Conservation (phyloP, 2,113 vertebrate genomes). For the Girardinichthys multiradiatus region DNA sequence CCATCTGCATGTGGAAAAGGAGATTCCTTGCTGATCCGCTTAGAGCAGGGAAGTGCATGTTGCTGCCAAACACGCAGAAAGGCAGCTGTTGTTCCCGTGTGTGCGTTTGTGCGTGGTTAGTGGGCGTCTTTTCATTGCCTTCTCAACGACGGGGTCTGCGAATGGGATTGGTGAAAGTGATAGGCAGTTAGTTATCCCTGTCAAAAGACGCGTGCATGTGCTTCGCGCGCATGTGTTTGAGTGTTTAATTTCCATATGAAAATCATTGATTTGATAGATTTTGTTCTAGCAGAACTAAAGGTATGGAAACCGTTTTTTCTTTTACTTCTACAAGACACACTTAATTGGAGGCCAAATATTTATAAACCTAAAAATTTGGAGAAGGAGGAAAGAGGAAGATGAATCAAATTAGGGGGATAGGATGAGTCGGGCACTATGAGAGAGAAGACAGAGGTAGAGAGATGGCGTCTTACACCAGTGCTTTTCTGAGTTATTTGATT, state of each 20-base stretch:
- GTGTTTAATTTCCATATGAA: constrained; percentile 46
- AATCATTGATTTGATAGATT: constrained; percentile 23
- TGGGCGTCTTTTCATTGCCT: background rate
- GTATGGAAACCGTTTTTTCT: background rate
- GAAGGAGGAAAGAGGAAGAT: constrained; percentile 12
- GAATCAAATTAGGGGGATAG: background rate
- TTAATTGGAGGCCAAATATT: background rate
- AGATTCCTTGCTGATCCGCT: constrained; percentile 33
- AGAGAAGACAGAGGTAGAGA: constrained; percentile 14
- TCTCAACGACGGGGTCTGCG: constrained; percentile 3
- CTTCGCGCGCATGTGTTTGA: background rate
- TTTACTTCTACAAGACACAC: constrained; percentile 5
- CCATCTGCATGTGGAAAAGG: constrained; percentile 4
- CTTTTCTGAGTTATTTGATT: constrained; percentile 63
- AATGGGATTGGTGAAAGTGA: constrained; percentile 7
- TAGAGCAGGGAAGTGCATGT: constrained; percentile 18
- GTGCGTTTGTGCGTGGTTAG: constrained; percentile 8
- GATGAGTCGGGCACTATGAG: background rate
- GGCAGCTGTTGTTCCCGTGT: constrained; percentile 8
- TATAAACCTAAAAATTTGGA: background rate
- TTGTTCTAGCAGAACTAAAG: background rate
- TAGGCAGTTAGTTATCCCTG: background rate
- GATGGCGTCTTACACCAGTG: constrained; percentile 54
- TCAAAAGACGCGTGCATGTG: constrained; percentile 1
- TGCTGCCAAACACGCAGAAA: constrained; percentile 32